A percentile compares a stretch with the other conserved stretches of the same genome.
Conservation (phyloP, 1,140 invertebrate species). For the Phthorimaea operculella region DNA sequence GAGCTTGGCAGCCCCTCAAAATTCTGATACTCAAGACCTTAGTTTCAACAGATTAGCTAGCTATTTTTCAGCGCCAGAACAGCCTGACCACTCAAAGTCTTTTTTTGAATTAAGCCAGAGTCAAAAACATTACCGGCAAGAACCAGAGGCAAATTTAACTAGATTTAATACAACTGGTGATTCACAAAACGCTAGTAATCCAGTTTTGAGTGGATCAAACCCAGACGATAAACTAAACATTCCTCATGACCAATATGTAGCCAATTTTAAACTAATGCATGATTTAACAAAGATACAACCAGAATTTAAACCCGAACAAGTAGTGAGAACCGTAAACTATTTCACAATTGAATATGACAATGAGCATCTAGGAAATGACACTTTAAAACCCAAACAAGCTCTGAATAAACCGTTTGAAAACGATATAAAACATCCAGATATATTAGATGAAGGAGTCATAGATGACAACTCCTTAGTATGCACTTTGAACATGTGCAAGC, state of each 20-base stretch:
- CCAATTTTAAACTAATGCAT: conserved; percentile 36
- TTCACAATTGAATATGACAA: conserved; percentile 38
- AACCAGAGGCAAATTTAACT: background rate
- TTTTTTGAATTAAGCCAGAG: conserved; percentile 65
- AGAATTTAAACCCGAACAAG: conserved; percentile 26
- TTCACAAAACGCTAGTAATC: background rate
- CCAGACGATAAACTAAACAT: conserved; percentile 14
- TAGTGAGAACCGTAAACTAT: conserved; percentile 47
- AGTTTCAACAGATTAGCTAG: conserved; percentile 48
- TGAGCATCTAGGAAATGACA: background rate
- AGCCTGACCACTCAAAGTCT: conserved; percentile 52
- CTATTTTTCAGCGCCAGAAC: conserved; percentile 40
- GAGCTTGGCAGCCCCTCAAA: conserved; percentile 11
- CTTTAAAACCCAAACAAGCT: background rate
- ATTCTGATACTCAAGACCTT: conserved; percentile 23
- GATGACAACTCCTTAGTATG: conserved; percentile 14
- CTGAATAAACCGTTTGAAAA: background rate
- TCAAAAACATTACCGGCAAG: conserved; percentile 55
- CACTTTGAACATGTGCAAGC: conserved; percentile 31
- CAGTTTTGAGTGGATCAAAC: background rate
- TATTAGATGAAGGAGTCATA: background rate
- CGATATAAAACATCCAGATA: conserved; percentile 2
- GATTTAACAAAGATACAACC: conserved; percentile 41
- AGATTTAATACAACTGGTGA: background rate
- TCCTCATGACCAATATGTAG: conserved; percentile 18